Base-by-base conservation (phyloP, 2,888 invertebrate species). In the Amphipyra tragopoginis region DNA sequence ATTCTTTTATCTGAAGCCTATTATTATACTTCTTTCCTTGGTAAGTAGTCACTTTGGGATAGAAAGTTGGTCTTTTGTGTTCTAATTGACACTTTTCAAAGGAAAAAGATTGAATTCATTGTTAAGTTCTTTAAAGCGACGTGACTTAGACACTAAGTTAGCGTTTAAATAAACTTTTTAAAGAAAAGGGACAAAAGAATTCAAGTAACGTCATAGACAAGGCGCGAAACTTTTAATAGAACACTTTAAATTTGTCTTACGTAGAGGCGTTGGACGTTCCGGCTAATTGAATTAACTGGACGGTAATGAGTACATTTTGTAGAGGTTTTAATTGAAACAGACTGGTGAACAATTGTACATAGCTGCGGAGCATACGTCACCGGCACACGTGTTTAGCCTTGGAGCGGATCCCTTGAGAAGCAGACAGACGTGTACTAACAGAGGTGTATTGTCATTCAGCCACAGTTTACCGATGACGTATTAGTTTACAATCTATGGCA, bases 191-290 rank as follows among this genome's bases (percentile, higher is more conserved):
- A 79, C 79, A 76, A 82, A 82, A 81, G 79, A 79, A 77, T 61
- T 78, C 72, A 63, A 72, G 77, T 77, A 80, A 77, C 65, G 79
- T 83, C 81, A 86, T 81, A 80, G 82, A 74, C 82, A 83, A 81
- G 80, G 80, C 81, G 80, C 74, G 57, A 80, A 86, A 87, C 80
- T 85, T 87, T 85, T 83, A 86, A 84, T 85, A 86, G 86, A 84
- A 84, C 75, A 79, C 79, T 84, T 85, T 64, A 75, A 83, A 83
- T 84, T 78, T 77, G 79, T 82, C 78, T 81, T 78, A 77, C 79
- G 75, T 71, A 75, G 71, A 75, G 71, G 72, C 73, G 55, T 72
- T 62, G 54, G 51, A 63, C 70, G 65, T 79, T 71, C 73, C 64
- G 39, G 13, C 69, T 74, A 74, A 76, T 79, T 72, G 49, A 73